These are phyloP conservation scores for Promerops cafer DNA, from an alignment of 2,113 vertebrate species.

Conservation along the genomic window DNA sequence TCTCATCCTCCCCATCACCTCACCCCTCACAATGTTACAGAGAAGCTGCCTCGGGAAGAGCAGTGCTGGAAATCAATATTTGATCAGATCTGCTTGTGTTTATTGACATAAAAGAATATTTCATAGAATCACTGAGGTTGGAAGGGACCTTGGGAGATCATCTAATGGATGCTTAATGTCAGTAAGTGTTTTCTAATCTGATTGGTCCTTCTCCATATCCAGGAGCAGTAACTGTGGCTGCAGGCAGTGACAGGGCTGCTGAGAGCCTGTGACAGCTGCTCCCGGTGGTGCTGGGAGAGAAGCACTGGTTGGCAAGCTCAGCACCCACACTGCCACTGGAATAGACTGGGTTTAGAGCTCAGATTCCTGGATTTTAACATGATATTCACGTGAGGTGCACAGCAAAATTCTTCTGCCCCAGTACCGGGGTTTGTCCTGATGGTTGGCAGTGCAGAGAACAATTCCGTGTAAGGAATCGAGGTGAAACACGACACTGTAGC, in stretches of 20 bases:
- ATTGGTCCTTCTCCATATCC: not conserved
- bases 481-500: not conserved
- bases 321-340: not conserved
- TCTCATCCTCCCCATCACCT: not conserved
- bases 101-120: slow-evolving; percentile 49
- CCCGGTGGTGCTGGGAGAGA: not conserved
- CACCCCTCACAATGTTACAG: not conserved
- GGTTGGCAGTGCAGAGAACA: not conserved
- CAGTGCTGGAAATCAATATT: slow-evolving; percentile 40
- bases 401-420: not conserved
- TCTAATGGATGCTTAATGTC: slow-evolving; percentile 18
- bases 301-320: not conserved
- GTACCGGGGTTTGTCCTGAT: not conserved
- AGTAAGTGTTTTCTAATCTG: slow-evolving; percentile 29
- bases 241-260: not conserved
- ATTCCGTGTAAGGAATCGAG: not conserved
- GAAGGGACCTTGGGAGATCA: slow-evolving; percentile 20
- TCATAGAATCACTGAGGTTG: not conserved
- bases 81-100: slow-evolving; percentile 52
- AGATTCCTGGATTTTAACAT: not conserved
- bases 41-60: not conserved
- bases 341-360: not conserved
- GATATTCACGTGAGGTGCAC: accelerated
- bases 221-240: not conserved
- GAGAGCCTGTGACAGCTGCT: not conserved